phyloP scores from a whole-genome alignment of 2,888 invertebrate genomes.

The Lumbricus terrestris region DNA sequence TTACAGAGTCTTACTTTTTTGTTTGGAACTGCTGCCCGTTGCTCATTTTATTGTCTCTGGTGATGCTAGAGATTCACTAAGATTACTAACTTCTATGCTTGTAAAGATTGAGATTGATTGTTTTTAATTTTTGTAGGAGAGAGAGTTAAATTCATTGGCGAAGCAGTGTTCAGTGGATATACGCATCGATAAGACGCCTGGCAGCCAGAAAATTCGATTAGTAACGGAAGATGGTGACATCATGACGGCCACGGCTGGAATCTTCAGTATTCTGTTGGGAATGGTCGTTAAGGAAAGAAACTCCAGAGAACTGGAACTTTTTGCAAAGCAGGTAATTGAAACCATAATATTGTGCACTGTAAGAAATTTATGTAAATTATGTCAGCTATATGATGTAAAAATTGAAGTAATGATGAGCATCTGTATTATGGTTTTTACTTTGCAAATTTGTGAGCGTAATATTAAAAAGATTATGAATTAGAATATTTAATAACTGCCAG shows the following conservation, averaged over 20 bases:
- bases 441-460: neutral
- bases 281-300: conserved; percentile 5
- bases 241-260: neutral
- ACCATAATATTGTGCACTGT: neutral
- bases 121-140: neutral
- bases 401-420: too few relatives aligned
- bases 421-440: neutral
- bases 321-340: conserved; percentile 19
- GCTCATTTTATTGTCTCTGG: neutral
- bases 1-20: neutral
- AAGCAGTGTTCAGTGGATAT: neutral
- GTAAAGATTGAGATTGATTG: neutral
- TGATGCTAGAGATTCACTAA: neutral
- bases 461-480: neutral
- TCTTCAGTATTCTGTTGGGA: neutral
- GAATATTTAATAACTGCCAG: neutral
- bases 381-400: too few relatives aligned
- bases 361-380: too few relatives aligned
- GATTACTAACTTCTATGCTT: neutral
- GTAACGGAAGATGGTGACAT: neutral
- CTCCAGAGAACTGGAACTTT: conserved; percentile 13
- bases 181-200: neutral
- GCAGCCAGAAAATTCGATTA: neutral
- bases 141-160: neutral
- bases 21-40: neutral